Percentiles rank a stretch among this genome's conserved stretches.
phyloP scores from a whole-genome alignment of 2,888 invertebrate genomes.

The Ophion obscuratus region DNA sequence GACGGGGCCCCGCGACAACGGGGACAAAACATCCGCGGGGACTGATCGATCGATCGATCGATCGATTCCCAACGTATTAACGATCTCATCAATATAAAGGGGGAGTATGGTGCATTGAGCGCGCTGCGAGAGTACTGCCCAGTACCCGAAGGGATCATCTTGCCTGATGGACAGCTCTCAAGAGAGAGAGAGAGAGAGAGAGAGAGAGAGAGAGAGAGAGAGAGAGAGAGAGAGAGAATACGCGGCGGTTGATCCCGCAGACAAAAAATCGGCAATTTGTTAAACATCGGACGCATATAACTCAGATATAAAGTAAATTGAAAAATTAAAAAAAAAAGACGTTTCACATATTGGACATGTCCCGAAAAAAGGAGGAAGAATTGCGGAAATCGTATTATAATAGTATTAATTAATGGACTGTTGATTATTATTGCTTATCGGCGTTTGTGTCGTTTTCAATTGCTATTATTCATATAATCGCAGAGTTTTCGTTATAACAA shows the following conservation, averaged over 20 bases:
- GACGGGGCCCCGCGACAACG: conserved; percentile 74
- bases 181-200: not conserved
- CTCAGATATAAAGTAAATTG: conserved; percentile 51
- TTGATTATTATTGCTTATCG: too few species aligned
- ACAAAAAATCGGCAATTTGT: conserved; percentile 82
- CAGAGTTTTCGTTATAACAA: too few species aligned
- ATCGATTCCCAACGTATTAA: conserved; percentile 79
- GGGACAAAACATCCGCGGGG: conserved; percentile 74
- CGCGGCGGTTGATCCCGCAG: conserved; percentile 50
- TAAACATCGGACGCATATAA: conserved; percentile 68
- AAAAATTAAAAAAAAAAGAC: not conserved
- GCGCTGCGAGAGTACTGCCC: conserved; percentile 37
- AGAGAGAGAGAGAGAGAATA: conserved; percentile 41
- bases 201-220: not conserved
- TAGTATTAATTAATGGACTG: too few species aligned
- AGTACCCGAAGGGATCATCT: conserved; percentile 36
- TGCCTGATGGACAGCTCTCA: conserved; percentile 7
- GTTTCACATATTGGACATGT: not conserved
- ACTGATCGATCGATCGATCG: conserved; percentile 74
- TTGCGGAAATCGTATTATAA: too few species aligned
- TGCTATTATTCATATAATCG: too few species aligned
- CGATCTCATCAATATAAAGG: conserved; percentile 83
- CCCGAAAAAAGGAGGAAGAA: not conserved
- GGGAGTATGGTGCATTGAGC: conserved; percentile 57
- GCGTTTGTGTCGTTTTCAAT: too few species aligned